Conservation (phyloP, 2,888 invertebrate species). For the Uropetala carovei region DNA sequence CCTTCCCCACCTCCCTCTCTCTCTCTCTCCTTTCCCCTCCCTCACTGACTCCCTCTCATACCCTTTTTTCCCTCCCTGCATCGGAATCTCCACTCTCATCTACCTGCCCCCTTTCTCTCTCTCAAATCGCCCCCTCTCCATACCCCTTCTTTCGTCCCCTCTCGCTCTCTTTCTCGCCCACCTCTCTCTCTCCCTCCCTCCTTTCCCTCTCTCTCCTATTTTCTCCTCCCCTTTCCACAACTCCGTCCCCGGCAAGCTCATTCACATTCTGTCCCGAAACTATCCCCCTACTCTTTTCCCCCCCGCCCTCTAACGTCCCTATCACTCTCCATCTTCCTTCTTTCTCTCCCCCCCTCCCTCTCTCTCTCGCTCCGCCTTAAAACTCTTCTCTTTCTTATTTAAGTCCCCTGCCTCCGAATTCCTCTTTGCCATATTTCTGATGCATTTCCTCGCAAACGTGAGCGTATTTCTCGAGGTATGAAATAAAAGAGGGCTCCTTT, state of each 20-base stretch:
- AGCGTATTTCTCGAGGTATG: not conserved
- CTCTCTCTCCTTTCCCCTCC: not conserved
- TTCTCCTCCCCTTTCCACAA: not conserved
- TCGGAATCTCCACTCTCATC: not conserved
- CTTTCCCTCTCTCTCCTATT: not conserved
- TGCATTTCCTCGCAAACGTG: slow-evolving; percentile 16
- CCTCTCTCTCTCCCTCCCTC: not conserved
- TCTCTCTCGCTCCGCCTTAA: not conserved
- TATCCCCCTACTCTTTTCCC: no score
- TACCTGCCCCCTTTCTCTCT: not conserved
- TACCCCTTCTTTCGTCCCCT: not conserved
- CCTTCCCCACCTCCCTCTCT: not conserved
- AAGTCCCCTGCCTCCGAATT: not conserved
- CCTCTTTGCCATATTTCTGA: not conserved
- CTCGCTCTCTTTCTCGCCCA: not conserved
- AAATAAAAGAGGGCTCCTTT: not conserved
- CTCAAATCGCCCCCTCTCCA: no score
- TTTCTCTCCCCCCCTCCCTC: no score
- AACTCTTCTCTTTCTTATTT: not conserved
- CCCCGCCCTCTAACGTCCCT: no score
- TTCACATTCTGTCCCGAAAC: no score
- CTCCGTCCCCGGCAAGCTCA: no score
- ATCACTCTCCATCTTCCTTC: no score
- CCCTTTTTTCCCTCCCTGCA: not conserved
- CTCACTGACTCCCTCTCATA: not conserved